Evolutionary conservation across 2,113 vertebrate species (phyloP), one percentile per base, ranked within the genome.

Genomic region (Nycticebus coucang): DNA sequence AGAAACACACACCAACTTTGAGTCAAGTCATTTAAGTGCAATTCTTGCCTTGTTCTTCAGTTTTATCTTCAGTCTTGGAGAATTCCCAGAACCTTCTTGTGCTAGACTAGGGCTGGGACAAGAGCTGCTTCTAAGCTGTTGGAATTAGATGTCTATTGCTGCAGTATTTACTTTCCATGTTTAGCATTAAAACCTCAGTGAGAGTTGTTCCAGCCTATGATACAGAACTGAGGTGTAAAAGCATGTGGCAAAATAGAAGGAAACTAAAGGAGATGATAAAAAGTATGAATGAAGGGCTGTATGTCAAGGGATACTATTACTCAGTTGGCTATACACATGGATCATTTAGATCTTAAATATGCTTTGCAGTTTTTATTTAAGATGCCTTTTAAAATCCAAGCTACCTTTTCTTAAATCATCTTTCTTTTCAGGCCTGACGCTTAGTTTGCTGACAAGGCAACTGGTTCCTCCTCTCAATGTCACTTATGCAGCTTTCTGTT

Each of bases 401-500:
- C 41, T 86, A 81, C 75, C 4, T 87, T 95, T 92, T 79, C 75
- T 97, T 83, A 62, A 91, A 95, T 94, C 11, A 59, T 62, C 87
- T 96, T 98, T 74, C 91, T 88, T 98, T 98, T 81, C 96, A 98
- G 98, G 84, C 8, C 92, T 98, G 92, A 95, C 86, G 12, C 96
- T 97, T 57, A 68, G 96, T 94, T 95, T 98, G 93, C 95, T 98
- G 94, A 95, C 97, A 19, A 98, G 96, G 89, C 97, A 97, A 68
- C 96, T 98, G 89, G 82, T 98, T 66, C 97, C 98, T 88, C 75
- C 94, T 86, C 72, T 95, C 91, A 98, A 96, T 35, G 2, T 94
- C 19, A 94, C 97, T 80, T 98, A 98, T 57, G 97, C 98, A 85
- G 90, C 83, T 1, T 98, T 98, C 93, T 98, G 96, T 96, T 98